Conservation (phyloP, 35 echinoderm and acorn worm species). For the Eucidaris tribuloides region DNA sequence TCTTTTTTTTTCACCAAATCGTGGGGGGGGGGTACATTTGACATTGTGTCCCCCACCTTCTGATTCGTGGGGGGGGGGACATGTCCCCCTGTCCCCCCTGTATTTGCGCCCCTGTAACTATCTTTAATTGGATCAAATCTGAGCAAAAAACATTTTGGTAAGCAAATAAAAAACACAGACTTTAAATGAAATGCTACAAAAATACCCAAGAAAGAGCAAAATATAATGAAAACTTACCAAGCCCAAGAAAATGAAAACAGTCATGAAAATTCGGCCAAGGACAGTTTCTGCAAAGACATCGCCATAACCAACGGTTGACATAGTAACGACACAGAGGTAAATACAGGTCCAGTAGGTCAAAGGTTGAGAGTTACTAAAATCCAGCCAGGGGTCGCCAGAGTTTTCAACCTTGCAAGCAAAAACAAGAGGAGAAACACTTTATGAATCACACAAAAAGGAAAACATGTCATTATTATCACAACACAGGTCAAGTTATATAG, state of each 20-base stretch:
- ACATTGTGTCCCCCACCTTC: too few relatives aligned
- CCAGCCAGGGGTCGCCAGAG: conserved; percentile 82
- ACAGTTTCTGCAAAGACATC: conserved; percentile 66
- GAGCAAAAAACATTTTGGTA: too few relatives aligned
- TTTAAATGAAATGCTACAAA: too few relatives aligned
- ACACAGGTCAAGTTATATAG: not conserved
- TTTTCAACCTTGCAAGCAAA: conserved; percentile 69
- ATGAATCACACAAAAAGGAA: not conserved
- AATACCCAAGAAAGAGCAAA: too few relatives aligned
- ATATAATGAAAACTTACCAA: conserved; percentile 90
- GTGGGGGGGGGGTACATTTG: too few relatives aligned
- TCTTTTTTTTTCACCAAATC: too few relatives aligned
- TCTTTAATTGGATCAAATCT: too few relatives aligned
- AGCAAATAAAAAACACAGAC: too few relatives aligned
- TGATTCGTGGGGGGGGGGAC: too few relatives aligned
- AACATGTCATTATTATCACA: not conserved
- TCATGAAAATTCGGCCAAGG: conserved; percentile 68
- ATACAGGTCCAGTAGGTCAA: conserved; percentile 74
- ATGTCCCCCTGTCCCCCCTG: too few relatives aligned
- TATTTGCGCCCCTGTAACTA: too few relatives aligned
- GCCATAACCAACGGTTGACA: conserved; percentile 93
- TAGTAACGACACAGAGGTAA: conserved; percentile 78
- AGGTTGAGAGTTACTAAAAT: conserved; percentile 47
- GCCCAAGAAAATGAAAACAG: conserved; percentile 65
- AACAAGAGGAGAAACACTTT: not conserved